A percentile compares a stretch with the other conserved stretches of the same genome.
Evolutionary conservation across 2,888 invertebrate species (phyloP).

Genomic region (Sceliomorpha sp.): DNA sequence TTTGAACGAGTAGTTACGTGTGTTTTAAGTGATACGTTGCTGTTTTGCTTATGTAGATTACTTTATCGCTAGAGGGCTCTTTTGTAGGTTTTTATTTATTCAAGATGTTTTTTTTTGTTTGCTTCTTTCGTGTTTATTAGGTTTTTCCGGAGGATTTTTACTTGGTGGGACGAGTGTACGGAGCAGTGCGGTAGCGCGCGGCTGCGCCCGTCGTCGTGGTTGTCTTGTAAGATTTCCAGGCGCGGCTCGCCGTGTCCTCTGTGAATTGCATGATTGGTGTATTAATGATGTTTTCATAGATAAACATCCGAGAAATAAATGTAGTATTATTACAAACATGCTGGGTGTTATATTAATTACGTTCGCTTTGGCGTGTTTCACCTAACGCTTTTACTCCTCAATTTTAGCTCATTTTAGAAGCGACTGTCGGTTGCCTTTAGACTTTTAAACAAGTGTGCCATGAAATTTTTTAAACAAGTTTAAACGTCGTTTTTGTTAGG

Average conservation of each 20-base stretch:
- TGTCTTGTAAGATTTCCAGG: conserved; percentile 83
- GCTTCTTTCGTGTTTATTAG: conserved; percentile 6
- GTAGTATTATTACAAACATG: conserved; percentile 24
- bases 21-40: background rate
- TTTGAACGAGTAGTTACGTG: no score
- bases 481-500: no score
- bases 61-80: conserved; percentile 9
- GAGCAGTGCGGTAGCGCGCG: conserved; percentile 83
- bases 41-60: background rate
- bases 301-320: conserved; percentile 31
- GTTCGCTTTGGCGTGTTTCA: no score
- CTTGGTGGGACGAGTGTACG: conserved; percentile 83
- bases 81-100: conserved; percentile 51
- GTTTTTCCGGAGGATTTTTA: conserved; percentile 70
- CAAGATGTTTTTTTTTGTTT: conserved; percentile 39
- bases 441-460: no score
- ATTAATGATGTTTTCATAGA: conserved; percentile 60
- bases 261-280: conserved; percentile 79
- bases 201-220: conserved; percentile 81
- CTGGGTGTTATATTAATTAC: background rate
- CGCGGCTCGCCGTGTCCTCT: conserved; percentile 82
- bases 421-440: no score
- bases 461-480: no score
- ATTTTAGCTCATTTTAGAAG: no score
- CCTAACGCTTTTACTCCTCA: no score